Conservation (phyloP, 2,113 vertebrate species). For the Cebus imitator region DNA sequence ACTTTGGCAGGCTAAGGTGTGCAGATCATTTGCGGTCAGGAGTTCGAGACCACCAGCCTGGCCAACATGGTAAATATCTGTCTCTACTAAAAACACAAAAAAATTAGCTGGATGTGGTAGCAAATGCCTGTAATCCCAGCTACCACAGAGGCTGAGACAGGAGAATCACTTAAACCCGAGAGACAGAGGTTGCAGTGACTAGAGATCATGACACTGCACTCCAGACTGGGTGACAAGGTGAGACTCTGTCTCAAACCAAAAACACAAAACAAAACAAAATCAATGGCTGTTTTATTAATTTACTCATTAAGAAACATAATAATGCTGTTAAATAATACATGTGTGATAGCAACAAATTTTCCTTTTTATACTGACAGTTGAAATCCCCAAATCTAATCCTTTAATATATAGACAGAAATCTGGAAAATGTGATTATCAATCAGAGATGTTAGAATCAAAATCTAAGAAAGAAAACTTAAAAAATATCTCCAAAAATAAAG, state of each 20-base stretch:
- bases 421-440: not conserved
- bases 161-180: not conserved
- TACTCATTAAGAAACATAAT: constrained; percentile 32
- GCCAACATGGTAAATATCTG: not conserved
- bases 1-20: not conserved
- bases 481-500: not conserved
- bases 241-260: not conserved
- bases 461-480: not conserved
- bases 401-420: not conserved
- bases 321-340: not conserved
- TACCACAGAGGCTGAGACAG: not conserved
- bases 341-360: not conserved
- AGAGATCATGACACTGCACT: not conserved
- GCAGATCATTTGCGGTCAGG: not conserved
- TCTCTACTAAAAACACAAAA: not conserved
- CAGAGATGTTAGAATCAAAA: not conserved
- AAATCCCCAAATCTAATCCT: not conserved
- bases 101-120: not conserved
- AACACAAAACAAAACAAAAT: too few species aligned
- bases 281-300: not conserved
- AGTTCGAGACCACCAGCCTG: not conserved
- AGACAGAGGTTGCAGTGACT: not conserved
- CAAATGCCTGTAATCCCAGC: not conserved
- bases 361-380: not conserved
- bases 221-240: not conserved